Conservation (phyloP, 2,888 invertebrate species). For the Leucozona laternaria region DNA sequence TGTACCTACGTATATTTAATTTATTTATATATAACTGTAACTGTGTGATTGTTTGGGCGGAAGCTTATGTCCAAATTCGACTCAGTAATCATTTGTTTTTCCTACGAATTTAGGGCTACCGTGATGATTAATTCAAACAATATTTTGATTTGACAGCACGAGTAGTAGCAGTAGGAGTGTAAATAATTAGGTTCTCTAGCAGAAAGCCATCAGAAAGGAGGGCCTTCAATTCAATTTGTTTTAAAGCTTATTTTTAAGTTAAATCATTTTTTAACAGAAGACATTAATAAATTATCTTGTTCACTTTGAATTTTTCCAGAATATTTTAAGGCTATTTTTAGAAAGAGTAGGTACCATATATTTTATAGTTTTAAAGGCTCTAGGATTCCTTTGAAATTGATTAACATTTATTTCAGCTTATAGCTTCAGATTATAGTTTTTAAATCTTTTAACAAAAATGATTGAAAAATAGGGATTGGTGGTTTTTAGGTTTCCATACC, state of each 20-base stretch:
- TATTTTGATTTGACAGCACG: conserved; percentile 22
- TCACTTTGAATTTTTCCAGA: background rate
- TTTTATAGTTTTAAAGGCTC: background rate
- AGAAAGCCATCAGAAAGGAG: background rate
- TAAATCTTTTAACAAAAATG: too few species aligned
- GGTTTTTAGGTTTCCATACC: too few species aligned
- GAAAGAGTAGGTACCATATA: background rate
- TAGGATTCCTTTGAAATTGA: background rate
- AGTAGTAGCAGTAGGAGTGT: background rate
- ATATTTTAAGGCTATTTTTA: background rate
- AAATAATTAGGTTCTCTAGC: background rate
- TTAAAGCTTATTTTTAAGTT: conserved; percentile 1
- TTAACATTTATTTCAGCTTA: background rate
- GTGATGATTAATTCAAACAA: conserved; percentile 30
- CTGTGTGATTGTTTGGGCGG: conserved; percentile 30
- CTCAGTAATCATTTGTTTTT: background rate
- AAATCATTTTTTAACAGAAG: background rate
- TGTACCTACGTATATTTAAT: conserved; percentile 8
- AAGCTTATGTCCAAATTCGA: conserved; percentile 20
- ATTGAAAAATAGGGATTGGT: too few species aligned
- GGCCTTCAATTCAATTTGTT: conserved; percentile 3
- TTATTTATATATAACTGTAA: background rate
- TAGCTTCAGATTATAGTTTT: too few species aligned
- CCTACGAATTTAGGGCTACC: background rate
- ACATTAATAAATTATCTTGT: conserved; percentile 6